Conservation (phyloP, 1,140 invertebrate species). For the Centruroides vittatus region DNA sequence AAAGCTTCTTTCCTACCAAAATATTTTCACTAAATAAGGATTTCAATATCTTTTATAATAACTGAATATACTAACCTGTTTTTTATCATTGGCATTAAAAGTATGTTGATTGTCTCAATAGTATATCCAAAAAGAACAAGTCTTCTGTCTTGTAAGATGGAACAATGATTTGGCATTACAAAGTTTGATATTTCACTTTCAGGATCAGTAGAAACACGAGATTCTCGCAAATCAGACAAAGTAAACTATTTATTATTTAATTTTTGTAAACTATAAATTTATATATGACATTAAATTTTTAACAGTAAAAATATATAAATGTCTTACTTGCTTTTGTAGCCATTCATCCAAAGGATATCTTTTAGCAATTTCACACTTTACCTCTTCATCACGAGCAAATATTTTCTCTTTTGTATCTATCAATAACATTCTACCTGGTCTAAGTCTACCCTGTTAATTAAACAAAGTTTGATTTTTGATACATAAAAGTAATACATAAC, state of each 20-base stretch:
- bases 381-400: slow-evolving; percentile 84
- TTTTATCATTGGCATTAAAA: slow-evolving; percentile 89
- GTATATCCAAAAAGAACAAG: slow-evolving; percentile 86
- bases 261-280: too few species aligned
- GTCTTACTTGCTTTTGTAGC: slow-evolving; percentile 61
- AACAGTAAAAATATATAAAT: too few species aligned
- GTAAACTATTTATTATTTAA: too few species aligned
- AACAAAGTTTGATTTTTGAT: neutral
- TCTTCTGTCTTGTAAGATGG: slow-evolving; percentile 47
- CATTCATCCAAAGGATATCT: slow-evolving; percentile 77
- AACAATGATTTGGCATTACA: too few species aligned
- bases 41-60: neutral
- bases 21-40: slow-evolving; percentile 17
- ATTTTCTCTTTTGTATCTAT: slow-evolving; percentile 84
- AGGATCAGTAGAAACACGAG: too few species aligned
- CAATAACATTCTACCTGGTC: slow-evolving; percentile 94
- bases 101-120: slow-evolving; percentile 82
- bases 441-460: slow-evolving; percentile 72
- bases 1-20: slow-evolving; percentile 81
- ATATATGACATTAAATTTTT: too few species aligned
- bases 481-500: neutral
- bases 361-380: slow-evolving; percentile 74
- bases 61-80: slow-evolving; percentile 42
- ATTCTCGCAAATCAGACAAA: too few species aligned
- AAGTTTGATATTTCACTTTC: too few species aligned